Conservation (phyloP, 2,888 invertebrate genomes). For the Diogma glabrata region DNA sequence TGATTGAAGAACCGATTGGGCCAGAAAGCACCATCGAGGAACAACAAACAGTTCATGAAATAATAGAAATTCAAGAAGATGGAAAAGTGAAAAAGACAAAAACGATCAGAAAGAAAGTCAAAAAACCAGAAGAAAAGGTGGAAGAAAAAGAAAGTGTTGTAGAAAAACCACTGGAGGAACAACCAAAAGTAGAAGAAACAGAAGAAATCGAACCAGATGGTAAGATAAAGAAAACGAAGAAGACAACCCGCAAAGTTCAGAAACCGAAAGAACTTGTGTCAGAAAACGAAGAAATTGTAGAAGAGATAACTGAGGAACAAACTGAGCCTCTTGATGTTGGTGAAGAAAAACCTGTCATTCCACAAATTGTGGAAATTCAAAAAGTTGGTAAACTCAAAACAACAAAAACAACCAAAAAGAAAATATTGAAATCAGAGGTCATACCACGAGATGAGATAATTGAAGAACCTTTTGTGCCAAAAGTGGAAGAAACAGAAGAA, state of each 20-base stretch:
- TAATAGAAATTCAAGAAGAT: slow-evolving; percentile 18
- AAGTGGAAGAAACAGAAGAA: slow-evolving; percentile 19
- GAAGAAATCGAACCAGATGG: slow-evolving; percentile 22
- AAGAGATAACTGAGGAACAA: slow-evolving; percentile 17
- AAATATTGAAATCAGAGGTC: background rate
- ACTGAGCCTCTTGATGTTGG: slow-evolving; percentile 25
- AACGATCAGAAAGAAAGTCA: background rate
- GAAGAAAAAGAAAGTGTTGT: background rate
- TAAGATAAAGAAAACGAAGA: slow-evolving; percentile 28
- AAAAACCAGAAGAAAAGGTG: slow-evolving; percentile 18
- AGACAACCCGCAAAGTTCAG: slow-evolving; percentile 20
- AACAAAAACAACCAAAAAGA: slow-evolving; percentile 2
- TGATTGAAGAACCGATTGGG: slow-evolving; percentile 34
- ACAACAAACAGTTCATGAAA: slow-evolving; percentile 26
- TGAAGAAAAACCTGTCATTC: slow-evolving; percentile 19
- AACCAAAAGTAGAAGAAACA: slow-evolving; percentile 12
- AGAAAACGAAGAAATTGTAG: slow-evolving; percentile 13
- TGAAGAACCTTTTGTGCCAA: too few relatives aligned
- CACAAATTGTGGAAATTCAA: slow-evolving; percentile 12
- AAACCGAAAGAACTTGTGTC: slow-evolving; percentile 19
- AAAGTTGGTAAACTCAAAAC: background rate
- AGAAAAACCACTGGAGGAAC: background rate
- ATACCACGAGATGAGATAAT: slow-evolving; percentile 11
- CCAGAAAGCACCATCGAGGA: slow-evolving; percentile 25
- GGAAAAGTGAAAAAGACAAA: background rate